These are phyloP conservation scores for Neomicropteryx cornuta DNA, from an alignment of 1,140 invertebrate genomes.

Conservation along the genomic window DNA sequence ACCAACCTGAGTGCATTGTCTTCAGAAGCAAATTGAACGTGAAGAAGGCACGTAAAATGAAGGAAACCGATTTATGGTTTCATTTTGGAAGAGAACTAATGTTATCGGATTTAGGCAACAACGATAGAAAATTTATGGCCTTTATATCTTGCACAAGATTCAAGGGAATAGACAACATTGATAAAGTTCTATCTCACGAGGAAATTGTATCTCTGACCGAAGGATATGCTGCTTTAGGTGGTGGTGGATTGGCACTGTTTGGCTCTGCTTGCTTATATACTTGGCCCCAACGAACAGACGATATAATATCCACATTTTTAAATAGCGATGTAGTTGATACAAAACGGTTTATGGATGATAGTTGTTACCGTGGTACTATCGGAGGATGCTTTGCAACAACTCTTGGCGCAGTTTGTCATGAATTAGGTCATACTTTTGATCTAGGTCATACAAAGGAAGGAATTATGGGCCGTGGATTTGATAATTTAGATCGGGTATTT, in stretches of 20 bases:
- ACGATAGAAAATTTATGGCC: constrained; percentile 73
- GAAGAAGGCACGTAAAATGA: constrained; percentile 58
- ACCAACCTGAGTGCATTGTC: constrained; percentile 48
- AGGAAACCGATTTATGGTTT: constrained; percentile 74
- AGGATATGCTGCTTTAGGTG: constrained; percentile 79
- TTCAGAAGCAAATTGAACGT: constrained; percentile 62
- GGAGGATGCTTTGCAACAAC: constrained; percentile 87
- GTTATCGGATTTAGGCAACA: constrained; percentile 45
- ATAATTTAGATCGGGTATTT: constrained; percentile 72
- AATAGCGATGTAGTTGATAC: constrained; percentile 51
- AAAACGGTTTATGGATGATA: constrained; percentile 72
- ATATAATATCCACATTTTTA: constrained; percentile 50
- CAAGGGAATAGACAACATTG: constrained; percentile 44
- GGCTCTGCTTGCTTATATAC: constrained; percentile 84
- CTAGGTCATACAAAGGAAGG: constrained; percentile 82
- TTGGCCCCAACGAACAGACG: constrained; percentile 66
- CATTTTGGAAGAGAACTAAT: constrained; percentile 72
- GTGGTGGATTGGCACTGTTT: constrained; percentile 82
- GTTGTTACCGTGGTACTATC: constrained; percentile 71
- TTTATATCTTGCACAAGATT: constrained; percentile 83
- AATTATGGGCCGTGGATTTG: constrained; percentile 91
- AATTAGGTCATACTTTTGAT: constrained; percentile 91
- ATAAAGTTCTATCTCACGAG: constrained; percentile 53
- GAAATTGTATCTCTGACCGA: constrained; percentile 64
- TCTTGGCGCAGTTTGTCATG: constrained; percentile 87